Conservation (phyloP, 2,888 invertebrate genomes). For the Deilephila porcellus region DNA sequence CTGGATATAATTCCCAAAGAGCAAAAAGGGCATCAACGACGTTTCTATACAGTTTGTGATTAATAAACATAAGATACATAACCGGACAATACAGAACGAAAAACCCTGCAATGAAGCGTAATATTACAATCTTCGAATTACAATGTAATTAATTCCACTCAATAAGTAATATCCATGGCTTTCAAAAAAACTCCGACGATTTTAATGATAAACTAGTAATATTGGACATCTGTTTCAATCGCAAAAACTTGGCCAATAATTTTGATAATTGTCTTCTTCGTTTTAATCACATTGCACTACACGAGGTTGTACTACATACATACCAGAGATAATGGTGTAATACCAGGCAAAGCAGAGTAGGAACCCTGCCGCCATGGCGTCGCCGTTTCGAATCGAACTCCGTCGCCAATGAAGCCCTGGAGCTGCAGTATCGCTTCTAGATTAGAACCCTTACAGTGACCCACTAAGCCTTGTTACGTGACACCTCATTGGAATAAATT, state of each 20-base stretch:
- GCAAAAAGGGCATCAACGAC: conserved; percentile 89
- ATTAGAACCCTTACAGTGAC: conserved; percentile 73
- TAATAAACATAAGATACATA: conserved; percentile 88
- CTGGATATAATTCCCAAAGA: conserved; percentile 93
- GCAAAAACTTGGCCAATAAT: conserved; percentile 2
- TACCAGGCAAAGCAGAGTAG: conserved; percentile 76
- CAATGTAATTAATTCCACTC: not conserved
- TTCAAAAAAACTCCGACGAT: not conserved
- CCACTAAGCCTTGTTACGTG: conserved; percentile 58
- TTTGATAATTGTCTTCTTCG: not conserved
- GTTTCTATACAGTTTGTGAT: conserved; percentile 87
- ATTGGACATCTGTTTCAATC: no score
- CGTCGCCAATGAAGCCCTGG: conserved; percentile 62
- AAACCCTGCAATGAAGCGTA: conserved; percentile 76
- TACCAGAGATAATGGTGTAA: conserved; percentile 77
- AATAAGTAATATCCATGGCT: not conserved
- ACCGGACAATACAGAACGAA: conserved; percentile 87
- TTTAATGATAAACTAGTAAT: no score
- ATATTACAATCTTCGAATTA: not conserved
- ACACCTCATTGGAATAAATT: conserved; percentile 45
- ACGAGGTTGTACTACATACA: conserved; percentile 38
- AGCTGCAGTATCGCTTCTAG: conserved; percentile 44
- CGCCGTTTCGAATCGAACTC: conserved; percentile 53
- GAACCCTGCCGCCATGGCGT: conserved; percentile 71
- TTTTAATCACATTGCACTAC: not conserved